Percentiles rank a stretch among this genome's conserved stretches.
phyloP scores from a whole-genome alignment of 1,140 invertebrate species.

The Spodoptera frugiperda region DNA sequence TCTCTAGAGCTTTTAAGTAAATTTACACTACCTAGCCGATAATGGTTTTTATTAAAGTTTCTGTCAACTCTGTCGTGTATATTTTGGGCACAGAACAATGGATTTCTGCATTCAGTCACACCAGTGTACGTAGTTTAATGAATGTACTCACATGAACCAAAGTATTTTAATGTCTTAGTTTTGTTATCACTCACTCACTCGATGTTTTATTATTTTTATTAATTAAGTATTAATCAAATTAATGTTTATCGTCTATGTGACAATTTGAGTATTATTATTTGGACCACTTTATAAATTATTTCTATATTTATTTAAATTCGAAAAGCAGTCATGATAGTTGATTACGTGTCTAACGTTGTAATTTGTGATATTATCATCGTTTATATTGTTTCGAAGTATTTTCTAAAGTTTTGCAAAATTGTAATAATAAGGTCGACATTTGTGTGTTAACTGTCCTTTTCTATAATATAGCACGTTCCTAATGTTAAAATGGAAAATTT shows the following conservation, averaged over 20 bases:
- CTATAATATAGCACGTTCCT: conserved; percentile 60
- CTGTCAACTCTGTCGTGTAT: conserved; percentile 1
- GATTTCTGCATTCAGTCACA: conserved; percentile 39
- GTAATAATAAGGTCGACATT: conserved; percentile 38
- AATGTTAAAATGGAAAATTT: conserved; percentile 58
- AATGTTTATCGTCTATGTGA: conserved; percentile 59
- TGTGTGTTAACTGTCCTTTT: conserved; percentile 47
- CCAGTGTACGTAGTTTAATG: conserved; percentile 46
- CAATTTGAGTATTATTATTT: conserved; percentile 63
- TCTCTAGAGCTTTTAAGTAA: conserved; percentile 27
- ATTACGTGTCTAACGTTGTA: conserved; percentile 42
- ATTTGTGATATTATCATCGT: conserved; percentile 54
- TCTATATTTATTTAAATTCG: conserved; percentile 46
- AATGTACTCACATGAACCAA: conserved; percentile 74
- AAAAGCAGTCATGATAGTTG: conserved; percentile 42
- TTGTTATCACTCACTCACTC: conserved; percentile 56
- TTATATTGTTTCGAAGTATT: conserved; percentile 12
- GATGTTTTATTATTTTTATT: conserved; percentile 53
- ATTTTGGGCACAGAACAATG: conserved; percentile 34
- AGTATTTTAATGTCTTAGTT: conserved; percentile 67
- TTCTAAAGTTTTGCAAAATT: conserved; percentile 16
- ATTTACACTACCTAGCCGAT: conserved; percentile 32
- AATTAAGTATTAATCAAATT: conserved; percentile 60
- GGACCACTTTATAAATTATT: conserved; percentile 57
- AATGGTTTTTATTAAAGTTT: conserved; percentile 16